Evolutionary conservation across 2,888 invertebrate species (phyloP), one percentile per base, ranked within the genome.

Genomic region (Diabrotica balteata): DNA sequence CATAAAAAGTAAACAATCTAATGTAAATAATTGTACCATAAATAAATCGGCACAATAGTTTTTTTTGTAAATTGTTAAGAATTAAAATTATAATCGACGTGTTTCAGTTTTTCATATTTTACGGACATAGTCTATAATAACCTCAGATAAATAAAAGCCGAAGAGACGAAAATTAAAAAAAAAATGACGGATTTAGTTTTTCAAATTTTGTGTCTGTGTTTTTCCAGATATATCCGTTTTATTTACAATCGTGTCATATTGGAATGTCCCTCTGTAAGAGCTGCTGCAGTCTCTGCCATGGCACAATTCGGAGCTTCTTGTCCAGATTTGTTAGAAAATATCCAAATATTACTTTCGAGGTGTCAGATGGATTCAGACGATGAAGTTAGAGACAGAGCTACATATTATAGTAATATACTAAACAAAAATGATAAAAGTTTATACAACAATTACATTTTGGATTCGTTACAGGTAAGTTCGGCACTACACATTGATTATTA

Each of bases 291-390:
- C 0, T 95, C 97, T 0, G 97, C 99, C 0, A 89, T 99, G 77
- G 97, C 98, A 0, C 97, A 97, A 82, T 99, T 99, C 82, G 99
- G 98, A 2, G 98, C 98, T 0, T 92, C 95, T 64, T 96, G 97
- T 82, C 96, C 95, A 0, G 92, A 93, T 75, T 86, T 98, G 55
- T 85, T 96, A 63, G 91, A 91, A 8, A 97, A 97, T 80, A 94
- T 99, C 65, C 86, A 88, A 66, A 89, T 95, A 7, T 85, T 97
- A 52, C 85, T 95, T 7, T 90, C 91, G 0, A 90, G 97, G 8
- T 97, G 97, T 78, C 94, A 96, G 81, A 88, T 98, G 86, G 99
- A 99, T 82, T 93, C 94, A 0, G 99, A 99, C 81, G 99, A 99
- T 84, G 99, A 99, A 86, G 98, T 99, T 0, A 88, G 99, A 46